phyloP scores from a whole-genome alignment of 2,113 vertebrate genomes.

The Callionymus lyra region DNA sequence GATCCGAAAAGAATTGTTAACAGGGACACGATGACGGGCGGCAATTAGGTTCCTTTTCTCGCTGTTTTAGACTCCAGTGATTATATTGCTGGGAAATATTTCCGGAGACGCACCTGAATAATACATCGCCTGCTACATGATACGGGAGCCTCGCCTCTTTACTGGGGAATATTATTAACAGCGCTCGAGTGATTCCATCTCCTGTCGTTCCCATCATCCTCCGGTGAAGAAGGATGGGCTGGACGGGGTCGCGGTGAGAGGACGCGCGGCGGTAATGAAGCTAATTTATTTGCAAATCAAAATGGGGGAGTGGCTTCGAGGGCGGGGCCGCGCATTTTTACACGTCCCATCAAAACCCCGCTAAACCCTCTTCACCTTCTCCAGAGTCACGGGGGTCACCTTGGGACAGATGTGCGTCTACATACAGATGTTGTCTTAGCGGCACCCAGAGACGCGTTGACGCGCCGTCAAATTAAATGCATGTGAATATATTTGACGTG shows the following conservation, averaged over 20 bases:
- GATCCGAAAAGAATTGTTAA: constrained; percentile 16
- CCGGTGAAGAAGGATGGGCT: constrained; percentile 43
- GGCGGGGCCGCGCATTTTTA: constrained; percentile 40
- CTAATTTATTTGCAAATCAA: constrained; percentile 58
- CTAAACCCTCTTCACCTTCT: constrained; percentile 49
- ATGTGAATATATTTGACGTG: no score
- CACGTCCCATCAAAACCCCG: constrained; percentile 57
- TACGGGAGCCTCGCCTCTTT: constrained; percentile 27
- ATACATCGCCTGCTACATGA: constrained; percentile 47
- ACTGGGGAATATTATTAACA: constrained; percentile 37
- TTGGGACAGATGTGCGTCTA: constrained; percentile 45
- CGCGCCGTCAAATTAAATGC: no score
- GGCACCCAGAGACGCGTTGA: no score
- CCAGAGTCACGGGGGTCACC: constrained; percentile 48
- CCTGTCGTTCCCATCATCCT: constrained; percentile 48
- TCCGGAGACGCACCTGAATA: constrained; percentile 22
- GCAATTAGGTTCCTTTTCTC: constrained; percentile 27
- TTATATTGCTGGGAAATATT: constrained; percentile 53
- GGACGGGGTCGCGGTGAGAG: constrained; percentile 34
- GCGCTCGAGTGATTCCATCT: constrained; percentile 19
- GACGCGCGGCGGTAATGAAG: constrained; percentile 51
- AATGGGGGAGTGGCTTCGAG: constrained; percentile 29
- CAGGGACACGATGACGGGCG: constrained; percentile 19
- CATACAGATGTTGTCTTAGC: neutral
- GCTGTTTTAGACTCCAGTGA: constrained; percentile 40